phyloP scores from a whole-genome alignment of 1,140 invertebrate species.

The Leucophenga varia region DNA sequence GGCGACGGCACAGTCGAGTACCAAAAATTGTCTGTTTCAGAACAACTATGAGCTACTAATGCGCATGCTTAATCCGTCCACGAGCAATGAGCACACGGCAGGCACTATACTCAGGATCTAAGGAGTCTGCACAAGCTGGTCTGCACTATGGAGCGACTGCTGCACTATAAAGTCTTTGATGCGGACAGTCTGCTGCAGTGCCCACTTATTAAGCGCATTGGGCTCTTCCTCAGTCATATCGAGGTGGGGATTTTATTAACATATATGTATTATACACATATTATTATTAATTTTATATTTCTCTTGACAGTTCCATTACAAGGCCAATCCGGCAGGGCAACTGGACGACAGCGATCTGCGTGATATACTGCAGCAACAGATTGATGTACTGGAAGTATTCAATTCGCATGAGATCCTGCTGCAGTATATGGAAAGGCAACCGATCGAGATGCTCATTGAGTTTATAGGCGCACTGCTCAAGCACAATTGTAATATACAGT shows the following conservation, averaged over 20 bases:
- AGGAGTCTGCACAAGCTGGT: slow-evolving; percentile 23
- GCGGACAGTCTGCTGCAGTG: slow-evolving; percentile 20
- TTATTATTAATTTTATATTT: too few species aligned
- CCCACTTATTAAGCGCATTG: slow-evolving; percentile 44
- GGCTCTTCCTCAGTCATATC: slow-evolving; percentile 42
- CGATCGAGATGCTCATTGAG: too few species aligned
- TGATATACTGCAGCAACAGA: too few species aligned
- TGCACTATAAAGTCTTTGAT: slow-evolving; percentile 45
- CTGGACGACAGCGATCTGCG: too few species aligned
- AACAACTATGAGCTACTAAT: slow-evolving; percentile 43
- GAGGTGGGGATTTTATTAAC: slow-evolving; percentile 18
- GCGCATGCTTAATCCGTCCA: slow-evolving; percentile 40
- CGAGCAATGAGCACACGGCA: slow-evolving; percentile 23
- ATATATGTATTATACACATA: slow-evolving; percentile 28
- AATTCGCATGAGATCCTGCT: too few species aligned
- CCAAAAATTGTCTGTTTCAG: slow-evolving; percentile 38
- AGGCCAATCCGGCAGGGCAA: too few species aligned
- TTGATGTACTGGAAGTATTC: too few species aligned
- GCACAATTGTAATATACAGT: too few species aligned
- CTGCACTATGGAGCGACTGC: slow-evolving; percentile 34
- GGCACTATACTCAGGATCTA: slow-evolving; percentile 26
- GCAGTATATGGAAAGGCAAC: too few species aligned
- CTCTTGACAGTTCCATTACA: too few species aligned
- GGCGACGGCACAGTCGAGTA: too few species aligned
- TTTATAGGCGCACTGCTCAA: too few species aligned